Base-by-base conservation (phyloP, 2,797 vertebrate species). In the Rhynchotus rufescens region DNA sequence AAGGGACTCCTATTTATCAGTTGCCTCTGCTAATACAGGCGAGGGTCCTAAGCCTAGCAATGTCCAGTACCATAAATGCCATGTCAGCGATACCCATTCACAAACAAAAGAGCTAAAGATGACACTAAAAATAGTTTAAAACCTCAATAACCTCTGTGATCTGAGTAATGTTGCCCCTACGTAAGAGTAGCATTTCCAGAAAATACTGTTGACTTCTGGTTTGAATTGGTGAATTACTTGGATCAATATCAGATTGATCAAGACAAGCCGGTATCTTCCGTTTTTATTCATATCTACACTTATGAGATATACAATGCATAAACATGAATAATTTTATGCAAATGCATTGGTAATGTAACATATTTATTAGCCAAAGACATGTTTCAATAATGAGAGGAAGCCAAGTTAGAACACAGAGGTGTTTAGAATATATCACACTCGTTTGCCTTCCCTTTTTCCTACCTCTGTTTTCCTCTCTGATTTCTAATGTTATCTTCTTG, bases 311-410 rank as follows among this genome's bases (percentile, higher is more conserved):
- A 22, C 94, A 96, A 83, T 62, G 72, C 86, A 90, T 77, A 91
- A 88, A 84, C 52, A 79, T 71, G 90, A 95, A 52, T 75, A 91
- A 86, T 69, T 91, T 47, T 66, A 49, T 66, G 38, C 75, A 94
- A 92, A n/a, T 11, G 19, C 40, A 17, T 45, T 4, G 1, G 79
- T 92, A 93, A 78, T 78, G 84, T 77, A 61, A 45, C 16, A 30
- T 10, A 34, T 16, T 61, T 47, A 77, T 91, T 84, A 72, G 65
- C 72, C 92, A 94, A 38, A 32, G 86, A n/a, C 81, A 80, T 92
- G 92, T 94, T 95, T 90, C 94, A 94, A 82, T 80, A 94, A 90
- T 94, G 78, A 92, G 44, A 84, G 89, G 84, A 90, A 91, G 91
- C 93, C 90, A 93, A 89, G 34, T 72, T 60, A 93, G 13, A 94